Evolutionary conservation across 2,113 vertebrate genomes (phyloP), one percentile per base, ranked within the genome.

Genomic region (Ctenodactylus gundi): DNA sequence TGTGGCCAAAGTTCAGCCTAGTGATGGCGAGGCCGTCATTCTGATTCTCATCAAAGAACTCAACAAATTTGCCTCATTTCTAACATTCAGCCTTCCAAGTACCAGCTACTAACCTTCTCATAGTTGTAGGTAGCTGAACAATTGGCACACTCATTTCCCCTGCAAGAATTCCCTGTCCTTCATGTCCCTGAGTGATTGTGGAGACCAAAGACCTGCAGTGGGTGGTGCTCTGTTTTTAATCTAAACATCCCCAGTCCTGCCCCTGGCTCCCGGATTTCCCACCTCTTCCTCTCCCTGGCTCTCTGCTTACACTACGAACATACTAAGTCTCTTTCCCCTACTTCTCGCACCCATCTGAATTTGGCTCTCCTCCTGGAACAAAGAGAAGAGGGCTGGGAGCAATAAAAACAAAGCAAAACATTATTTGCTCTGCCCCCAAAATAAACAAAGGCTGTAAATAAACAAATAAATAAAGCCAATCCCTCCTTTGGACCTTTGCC

Each of bases 91-190:
- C 27, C 36, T 88, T n/a, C 57, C 72, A 57, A 60, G 62, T 27
- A 67, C 39, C 64, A 31, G 31, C 21, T 39, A 36, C 34, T n/a
- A 44, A 3, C 1, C n/a, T 83, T 93, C 88, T 93, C 49, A 85
- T 73, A 85, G 88, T 23, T 64, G 51, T 20, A 36, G 55, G 73
- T 85, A 84, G 83, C 20, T 70, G 72, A 68, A n/a, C 90, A 81
- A 91, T 65, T n/a, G 55, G 82, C 46, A 55, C 39, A 41, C 80
- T 75, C 15, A 92, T 82, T 85, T 78, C 62, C n/a, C 53, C n/a
- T 41, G 67, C 18, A 91, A 93, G 84, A 86, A 18, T 39, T 84
- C 13, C 27, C 49, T 82, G 86, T 65, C 67, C 23, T 2, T 41
- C 92, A 62, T n/a, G 70, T 72, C 34, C 31, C 49, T 14, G 44